A percentile compares a stretch with the other conserved stretches of the same genome.
These are phyloP conservation scores for Nasonia oneida DNA, from an alignment of 2,888 invertebrate species.

Conservation along the genomic window DNA sequence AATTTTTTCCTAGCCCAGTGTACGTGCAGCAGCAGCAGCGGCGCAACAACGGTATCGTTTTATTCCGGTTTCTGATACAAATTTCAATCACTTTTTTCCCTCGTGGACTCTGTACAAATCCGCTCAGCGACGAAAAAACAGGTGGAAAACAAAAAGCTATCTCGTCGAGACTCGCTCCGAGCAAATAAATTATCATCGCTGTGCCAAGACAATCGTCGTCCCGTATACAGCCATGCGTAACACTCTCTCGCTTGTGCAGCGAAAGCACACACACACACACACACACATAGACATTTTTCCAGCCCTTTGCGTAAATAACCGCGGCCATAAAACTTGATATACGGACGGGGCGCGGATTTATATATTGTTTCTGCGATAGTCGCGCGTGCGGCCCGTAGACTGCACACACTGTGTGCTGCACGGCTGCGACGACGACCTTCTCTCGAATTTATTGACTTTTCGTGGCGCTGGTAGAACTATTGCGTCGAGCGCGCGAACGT, in stretches of 20 bases:
- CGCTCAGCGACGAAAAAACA: neutral
- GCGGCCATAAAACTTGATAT: constrained; percentile 74
- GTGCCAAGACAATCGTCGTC: neutral
- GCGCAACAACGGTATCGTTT: neutral
- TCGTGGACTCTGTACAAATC: neutral
- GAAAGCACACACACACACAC: neutral
- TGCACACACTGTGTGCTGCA: constrained; percentile 11
- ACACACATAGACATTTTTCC: constrained; percentile 68
- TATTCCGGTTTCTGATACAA: neutral
- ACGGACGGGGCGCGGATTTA: constrained; percentile 72
- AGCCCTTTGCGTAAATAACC: constrained; percentile 73
- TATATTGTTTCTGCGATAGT: constrained; percentile 70
- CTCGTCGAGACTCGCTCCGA: neutral
- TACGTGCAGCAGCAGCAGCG: neutral
- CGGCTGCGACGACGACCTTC: constrained; percentile 35
- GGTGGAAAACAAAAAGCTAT: neutral
- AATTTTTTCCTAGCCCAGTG: neutral
- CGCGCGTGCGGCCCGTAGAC: constrained; percentile 42
- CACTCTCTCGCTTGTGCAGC: neutral
- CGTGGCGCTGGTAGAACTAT: constrained; percentile 33
- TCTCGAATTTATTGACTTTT: constrained; percentile 65
- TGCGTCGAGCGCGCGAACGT: neutral
- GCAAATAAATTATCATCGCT: constrained; percentile 13
- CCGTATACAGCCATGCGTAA: neutral
- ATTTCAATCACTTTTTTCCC: neutral